These are phyloP conservation scores for Malurus leucopterus DNA, from an alignment of 2,797 vertebrate genomes.

Conservation along the genomic window DNA sequence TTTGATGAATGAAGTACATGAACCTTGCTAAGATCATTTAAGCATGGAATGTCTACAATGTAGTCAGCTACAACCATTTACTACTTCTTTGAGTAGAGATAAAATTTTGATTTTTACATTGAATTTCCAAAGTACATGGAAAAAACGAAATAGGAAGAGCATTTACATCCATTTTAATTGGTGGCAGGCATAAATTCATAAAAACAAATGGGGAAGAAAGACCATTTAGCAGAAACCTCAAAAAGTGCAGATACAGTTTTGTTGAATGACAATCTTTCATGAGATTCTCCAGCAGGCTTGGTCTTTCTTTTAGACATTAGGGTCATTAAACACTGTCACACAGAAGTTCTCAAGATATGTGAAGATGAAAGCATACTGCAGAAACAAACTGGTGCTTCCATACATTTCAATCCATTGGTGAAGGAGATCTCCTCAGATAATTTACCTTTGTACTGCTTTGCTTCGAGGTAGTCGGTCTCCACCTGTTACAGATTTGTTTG, in stretches of 20 bases:
- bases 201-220: slow-evolving; percentile 54
- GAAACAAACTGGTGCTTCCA: slow-evolving; percentile 5
- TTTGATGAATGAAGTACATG: slow-evolving; percentile 38
- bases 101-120: slow-evolving; percentile 55
- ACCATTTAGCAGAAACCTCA: slow-evolving; percentile 62
- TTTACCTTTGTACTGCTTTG: slow-evolving; percentile 63
- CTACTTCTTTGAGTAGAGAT: slow-evolving; percentile 8
- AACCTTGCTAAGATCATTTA: slow-evolving; percentile 42
- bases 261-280: slow-evolving; percentile 55
- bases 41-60: slow-evolving; percentile 36
- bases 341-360: slow-evolving; percentile 16
- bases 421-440: slow-evolving; percentile 49
- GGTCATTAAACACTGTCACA: slow-evolving; percentile 21
- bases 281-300: slow-evolving; percentile 43
- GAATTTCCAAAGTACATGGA: slow-evolving; percentile 48
- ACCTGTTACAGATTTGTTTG: slow-evolving; percentile 54
- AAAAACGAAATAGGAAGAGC: slow-evolving; percentile 41
- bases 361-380: slow-evolving; percentile 53
- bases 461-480: slow-evolving; percentile 73
- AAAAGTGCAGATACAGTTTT: slow-evolving; percentile 60
- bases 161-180: slow-evolving; percentile 70
- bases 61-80: slow-evolving; percentile 36
- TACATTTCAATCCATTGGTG: slow-evolving; percentile 20
- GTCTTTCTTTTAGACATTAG: slow-evolving; percentile 13
- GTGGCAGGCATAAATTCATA: slow-evolving; percentile 61